phyloP scores from a whole-genome alignment of 2,797 vertebrate species.

The Myioborus melanocephalus region DNA sequence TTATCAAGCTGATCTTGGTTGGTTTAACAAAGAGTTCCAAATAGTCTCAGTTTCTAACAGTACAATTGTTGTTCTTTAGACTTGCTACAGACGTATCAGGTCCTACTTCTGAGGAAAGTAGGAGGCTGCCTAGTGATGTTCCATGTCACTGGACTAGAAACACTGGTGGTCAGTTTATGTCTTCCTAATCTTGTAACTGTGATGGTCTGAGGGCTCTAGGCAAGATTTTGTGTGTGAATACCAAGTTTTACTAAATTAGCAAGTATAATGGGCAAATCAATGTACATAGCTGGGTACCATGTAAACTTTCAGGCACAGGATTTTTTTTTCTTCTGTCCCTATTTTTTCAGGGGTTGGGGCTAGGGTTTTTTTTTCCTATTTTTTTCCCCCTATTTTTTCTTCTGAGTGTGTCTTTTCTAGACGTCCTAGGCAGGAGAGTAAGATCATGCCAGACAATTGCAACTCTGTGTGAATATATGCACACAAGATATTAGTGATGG shows the following conservation, averaged over 20 bases:
- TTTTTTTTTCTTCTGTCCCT: neutral
- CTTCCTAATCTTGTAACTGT: neutral
- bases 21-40: neutral
- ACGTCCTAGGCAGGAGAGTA: neutral
- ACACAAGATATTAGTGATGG: neutral
- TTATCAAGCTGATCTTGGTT: neutral
- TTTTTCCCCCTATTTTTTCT: neutral
- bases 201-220: neutral
- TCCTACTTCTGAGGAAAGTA: neutral
- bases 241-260: neutral
- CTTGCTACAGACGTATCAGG: neutral
- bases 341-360: neutral
- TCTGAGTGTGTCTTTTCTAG: neutral
- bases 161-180: neutral
- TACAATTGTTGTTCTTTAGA: neutral
- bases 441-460: neutral
- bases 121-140: accelerated
- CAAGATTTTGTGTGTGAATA: neutral
- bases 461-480: neutral
- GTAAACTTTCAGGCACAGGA: neutral
- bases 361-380: too few species aligned
- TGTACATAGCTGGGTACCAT: neutral
- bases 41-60: neutral
- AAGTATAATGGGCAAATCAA: neutral
- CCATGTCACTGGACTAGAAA: neutral